Base-by-base conservation (phyloP, 2,888 invertebrate species). In the Aporophyla nigra region DNA sequence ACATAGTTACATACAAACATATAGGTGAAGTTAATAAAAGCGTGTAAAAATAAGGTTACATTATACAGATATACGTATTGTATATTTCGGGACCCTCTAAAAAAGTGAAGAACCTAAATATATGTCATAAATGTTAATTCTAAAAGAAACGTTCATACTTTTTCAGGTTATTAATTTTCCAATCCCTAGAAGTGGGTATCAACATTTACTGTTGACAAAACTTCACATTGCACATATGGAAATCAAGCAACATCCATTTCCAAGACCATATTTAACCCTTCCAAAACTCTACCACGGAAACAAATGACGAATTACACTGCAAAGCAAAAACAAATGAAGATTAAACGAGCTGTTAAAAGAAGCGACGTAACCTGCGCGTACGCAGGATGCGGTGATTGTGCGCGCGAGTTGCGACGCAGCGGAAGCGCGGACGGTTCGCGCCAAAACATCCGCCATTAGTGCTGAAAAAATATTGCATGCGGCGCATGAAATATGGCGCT, bases 311-410 rank as follows among this genome's bases (percentile, higher is more conserved):
- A 87, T 81, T 75, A 74, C 76, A 63, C 49, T 71, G 68, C 61
- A 82, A 66, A 72, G 59, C 75, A 76, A 77, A 83, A 83, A 86
- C 89, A 86, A 85, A 88, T 86, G 85, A 83, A 88, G 89, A 88
- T 80, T 69, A 78, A 88, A 85, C 80, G 87, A 63, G 49, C 78
- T 82, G 88, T 82, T 88, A 88, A 88, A 85, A 88, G 89, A 82
- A 80, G 77, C 78, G 88, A 89, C 79, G 74, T 83, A 80, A 85
- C 75, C 84, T 84, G 89, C 80, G 86, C 88, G 49, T 71, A 83
- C 88, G 89, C 92, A 93, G 93, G 93, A 93, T 83, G 91, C 88
- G 81, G 67, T 87, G 91, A 92, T 93, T 90, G 90, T 91, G 91
- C 90, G 92, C 91, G 88, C 89, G 89, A 91, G 84, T 88, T 79